phyloP scores from a whole-genome alignment of 1,140 invertebrate genomes.

The Drosophila orosa region DNA sequence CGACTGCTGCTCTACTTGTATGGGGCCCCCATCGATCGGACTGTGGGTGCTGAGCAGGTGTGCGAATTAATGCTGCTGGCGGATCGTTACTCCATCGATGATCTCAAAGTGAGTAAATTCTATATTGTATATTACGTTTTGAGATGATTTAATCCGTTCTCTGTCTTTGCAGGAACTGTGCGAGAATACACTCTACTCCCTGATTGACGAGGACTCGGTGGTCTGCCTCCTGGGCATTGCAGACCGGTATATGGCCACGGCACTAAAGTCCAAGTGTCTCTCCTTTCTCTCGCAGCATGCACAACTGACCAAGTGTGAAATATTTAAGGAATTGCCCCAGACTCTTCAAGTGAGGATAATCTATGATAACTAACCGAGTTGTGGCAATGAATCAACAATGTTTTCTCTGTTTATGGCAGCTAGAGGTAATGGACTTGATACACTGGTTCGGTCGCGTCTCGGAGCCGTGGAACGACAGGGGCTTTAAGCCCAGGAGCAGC shows the following conservation, averaged over 20 bases:
- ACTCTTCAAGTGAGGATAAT: constrained; percentile 85
- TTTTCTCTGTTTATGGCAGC: constrained; percentile 21
- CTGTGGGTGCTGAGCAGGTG: constrained; percentile 86
- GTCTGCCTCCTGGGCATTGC: constrained; percentile 88
- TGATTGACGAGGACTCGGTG: constrained; percentile 88
- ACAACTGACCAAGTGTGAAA: constrained; percentile 86
- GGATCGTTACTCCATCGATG: constrained; percentile 84
- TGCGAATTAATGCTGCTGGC: constrained; percentile 87
- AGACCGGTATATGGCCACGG: constrained; percentile 88
- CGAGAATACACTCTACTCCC: constrained; percentile 86
- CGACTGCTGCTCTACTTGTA: constrained; percentile 88
- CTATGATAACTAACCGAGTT: not conserved
- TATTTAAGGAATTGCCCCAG: constrained; percentile 87
- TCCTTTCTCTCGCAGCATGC: constrained; percentile 86
- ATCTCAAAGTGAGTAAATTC: constrained; percentile 64
- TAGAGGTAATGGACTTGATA: constrained; percentile 80
- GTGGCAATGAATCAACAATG: not conserved
- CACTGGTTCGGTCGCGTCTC: constrained; percentile 80
- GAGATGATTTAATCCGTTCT: no score
- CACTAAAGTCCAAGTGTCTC: constrained; percentile 86
- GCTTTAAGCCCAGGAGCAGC: constrained; percentile 67
- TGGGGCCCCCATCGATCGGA: constrained; percentile 86
- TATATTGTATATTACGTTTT: no score
- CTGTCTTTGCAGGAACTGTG: constrained; percentile 86
- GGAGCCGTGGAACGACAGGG: constrained; percentile 75